These are phyloP conservation scores for Phoxinus dragarum DNA, from an alignment of 2,797 vertebrate genomes.

Conservation along the genomic window DNA sequence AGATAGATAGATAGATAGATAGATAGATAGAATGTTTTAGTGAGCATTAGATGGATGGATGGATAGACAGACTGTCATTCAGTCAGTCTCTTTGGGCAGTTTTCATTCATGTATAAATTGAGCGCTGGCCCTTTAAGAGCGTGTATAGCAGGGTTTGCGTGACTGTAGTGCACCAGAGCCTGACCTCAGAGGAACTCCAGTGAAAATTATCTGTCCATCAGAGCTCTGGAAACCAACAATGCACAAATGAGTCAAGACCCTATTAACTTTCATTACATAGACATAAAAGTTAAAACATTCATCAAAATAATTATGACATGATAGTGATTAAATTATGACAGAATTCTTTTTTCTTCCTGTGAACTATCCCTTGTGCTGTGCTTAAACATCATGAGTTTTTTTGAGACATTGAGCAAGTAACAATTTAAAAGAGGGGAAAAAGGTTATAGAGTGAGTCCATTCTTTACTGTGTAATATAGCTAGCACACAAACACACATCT, in stretches of 20 bases:
- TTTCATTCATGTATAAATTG: slow-evolving; percentile 14
- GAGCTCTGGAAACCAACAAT: slow-evolving; percentile 70
- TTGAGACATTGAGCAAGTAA: not conserved
- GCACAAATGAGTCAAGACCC: slow-evolving; percentile 69
- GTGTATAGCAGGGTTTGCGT: slow-evolving; percentile 72
- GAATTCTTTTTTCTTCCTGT: not conserved
- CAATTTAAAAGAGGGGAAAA: slow-evolving; percentile 1
- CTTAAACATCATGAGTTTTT: not conserved
- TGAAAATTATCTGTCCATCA: slow-evolving; percentile 79
- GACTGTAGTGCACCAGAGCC: slow-evolving; percentile 69
- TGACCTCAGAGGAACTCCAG: slow-evolving; percentile 74
- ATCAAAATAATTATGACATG: not conserved
- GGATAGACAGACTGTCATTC: not conserved
- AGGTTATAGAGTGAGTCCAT: not conserved
- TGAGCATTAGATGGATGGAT: not conserved
- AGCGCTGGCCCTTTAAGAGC: slow-evolving; percentile 59
- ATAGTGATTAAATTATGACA: not conserved
- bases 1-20: no score
- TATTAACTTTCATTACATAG: not conserved
- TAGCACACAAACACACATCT: slow-evolving; percentile 60
- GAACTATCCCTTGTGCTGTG: not conserved
- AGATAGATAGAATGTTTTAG: no score
- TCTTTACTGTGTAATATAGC: slow-evolving; percentile 34
- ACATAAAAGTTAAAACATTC: not conserved
- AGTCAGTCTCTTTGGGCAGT: not conserved